Base-by-base conservation (phyloP, 2,113 vertebrate species). In the Chaenocephalus aceratus region DNA sequence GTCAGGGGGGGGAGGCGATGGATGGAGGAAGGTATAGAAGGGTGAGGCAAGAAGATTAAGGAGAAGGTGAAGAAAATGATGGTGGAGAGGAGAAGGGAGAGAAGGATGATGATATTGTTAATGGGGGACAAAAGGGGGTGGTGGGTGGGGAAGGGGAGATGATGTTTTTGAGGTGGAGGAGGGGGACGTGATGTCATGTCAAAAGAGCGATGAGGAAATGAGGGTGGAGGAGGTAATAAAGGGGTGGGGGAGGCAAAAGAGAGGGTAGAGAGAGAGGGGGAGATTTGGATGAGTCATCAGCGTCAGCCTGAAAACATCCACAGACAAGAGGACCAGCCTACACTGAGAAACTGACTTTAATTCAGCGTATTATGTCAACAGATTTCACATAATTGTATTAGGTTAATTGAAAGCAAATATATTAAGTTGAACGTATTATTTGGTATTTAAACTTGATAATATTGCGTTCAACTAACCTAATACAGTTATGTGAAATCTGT, bases 281-380 rank as follows among this genome's bases (percentile, higher is more conserved):
- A 69, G 6, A 71, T 56, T n/a, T 36, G 18, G 6, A 67, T 88
- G 86, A 82, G 62, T 83, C 73, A 59, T 66, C 54, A 59, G 46
- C 52, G 23, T 66, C 26, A 26, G 65, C 56, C 56, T 68, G 51
- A 68, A 71, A 74, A 51, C 30, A 67, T 56, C 26, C 36, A 82
- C 11, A 59, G 14, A 59, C 7, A n/a, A 46, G 5, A 54, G 13
- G 8, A 23, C 48, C 46, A 57, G 45, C 36, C 21, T 26, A 10
- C 15, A 41, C 30, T 30, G 30, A 30, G 3, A 30, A 30, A 30
- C 30, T 30, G 30, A 30, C 30, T 26, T 26, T 30, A 30, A 30
- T 30, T 30, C 4, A 30, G 4, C 30, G 30, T 30, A 30, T 30
- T 30, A 30, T 30, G 26, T 26, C 26, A 26, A 26, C 26, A 26